Base-by-base conservation (phyloP, 2,888 invertebrate genomes). In the Notodromas monacha region DNA sequence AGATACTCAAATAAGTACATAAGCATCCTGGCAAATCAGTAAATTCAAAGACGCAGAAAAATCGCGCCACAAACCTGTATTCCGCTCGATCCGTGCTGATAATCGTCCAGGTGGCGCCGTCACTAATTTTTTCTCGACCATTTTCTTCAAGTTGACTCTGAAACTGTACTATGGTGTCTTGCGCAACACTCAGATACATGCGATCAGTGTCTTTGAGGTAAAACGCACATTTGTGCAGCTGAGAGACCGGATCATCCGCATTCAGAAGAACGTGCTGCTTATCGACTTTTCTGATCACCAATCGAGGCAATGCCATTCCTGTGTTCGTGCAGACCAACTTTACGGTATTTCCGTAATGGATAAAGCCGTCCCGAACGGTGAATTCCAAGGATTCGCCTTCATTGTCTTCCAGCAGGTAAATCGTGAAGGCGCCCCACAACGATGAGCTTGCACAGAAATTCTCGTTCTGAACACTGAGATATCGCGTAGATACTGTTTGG, bases 1-100 rank as follows among this genome's bases (percentile, higher is more conserved):
- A n/a, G n/a, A n/a, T n/a, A n/a, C n/a, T n/a, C n/a, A n/a, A n/a
- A n/a, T n/a, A n/a, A n/a, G n/a, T n/a, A n/a, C n/a, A n/a, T n/a
- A n/a, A n/a, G n/a, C n/a, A n/a, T n/a, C n/a, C n/a, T n/a, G n/a
- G n/a, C n/a, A n/a, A n/a, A n/a, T n/a, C n/a, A n/a, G n/a, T n/a
- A n/a, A n/a, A n/a, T n/a, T n/a, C n/a, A n/a, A n/a, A n/a, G n/a
- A n/a, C n/a, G n/a, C n/a, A n/a, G n/a, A n/a, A n/a, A 54, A 44
- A 54, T 57, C 6, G 50, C 46, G n/a, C n/a, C n/a, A n/a, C n/a
- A n/a, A n/a, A n/a, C n/a, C n/a, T n/a, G 40, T 58, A 60, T 42
- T 59, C 58, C 5, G 57, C 58, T 42, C 57, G 57, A 38, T 60
- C 59, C n/a, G 60, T 61, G 35, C 55, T 55, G 35, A 60, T 60